These are phyloP conservation scores for Pogonomyrmex barbatus DNA, from an alignment of 1,140 invertebrate genomes.

Conservation along the genomic window DNA sequence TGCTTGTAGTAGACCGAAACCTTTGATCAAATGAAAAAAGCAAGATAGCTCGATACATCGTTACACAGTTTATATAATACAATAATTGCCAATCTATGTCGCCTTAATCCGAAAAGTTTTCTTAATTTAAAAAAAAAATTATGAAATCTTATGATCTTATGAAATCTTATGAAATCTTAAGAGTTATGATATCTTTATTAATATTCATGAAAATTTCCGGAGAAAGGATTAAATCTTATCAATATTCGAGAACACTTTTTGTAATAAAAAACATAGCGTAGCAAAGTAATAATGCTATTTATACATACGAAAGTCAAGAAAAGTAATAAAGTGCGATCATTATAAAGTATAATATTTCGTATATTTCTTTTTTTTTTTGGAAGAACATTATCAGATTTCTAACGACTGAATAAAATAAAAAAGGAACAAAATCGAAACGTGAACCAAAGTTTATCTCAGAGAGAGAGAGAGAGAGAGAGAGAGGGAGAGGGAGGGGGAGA, in stretches of 20 bases:
- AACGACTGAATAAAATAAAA: slow-evolving; percentile 11
- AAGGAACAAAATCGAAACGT: background rate
- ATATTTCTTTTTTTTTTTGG: background rate
- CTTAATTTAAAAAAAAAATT: too few relatives aligned
- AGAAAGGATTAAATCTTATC: background rate
- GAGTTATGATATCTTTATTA: background rate
- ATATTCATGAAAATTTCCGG: background rate
- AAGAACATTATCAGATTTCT: slow-evolving; percentile 22
- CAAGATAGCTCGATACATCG: background rate
- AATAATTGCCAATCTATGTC: background rate
- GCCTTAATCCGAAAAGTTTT: background rate
- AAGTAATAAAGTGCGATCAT: slow-evolving; percentile 22
- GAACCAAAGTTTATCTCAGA: slow-evolving; percentile 30
- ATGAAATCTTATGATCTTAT: too few relatives aligned
- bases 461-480: background rate
- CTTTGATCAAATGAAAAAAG: slow-evolving; percentile 13
- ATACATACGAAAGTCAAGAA: background rate
- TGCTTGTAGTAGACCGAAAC: background rate
- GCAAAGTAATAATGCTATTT: slow-evolving; percentile 5
- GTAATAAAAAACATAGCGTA: background rate
- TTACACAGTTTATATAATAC: background rate
- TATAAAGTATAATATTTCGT: background rate
- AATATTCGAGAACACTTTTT: background rate
- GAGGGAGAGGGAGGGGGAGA: too few relatives aligned
- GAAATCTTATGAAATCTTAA: too few relatives aligned